Base-by-base conservation (phyloP, 2,797 vertebrate species). In the Acanthopagrus latus region DNA sequence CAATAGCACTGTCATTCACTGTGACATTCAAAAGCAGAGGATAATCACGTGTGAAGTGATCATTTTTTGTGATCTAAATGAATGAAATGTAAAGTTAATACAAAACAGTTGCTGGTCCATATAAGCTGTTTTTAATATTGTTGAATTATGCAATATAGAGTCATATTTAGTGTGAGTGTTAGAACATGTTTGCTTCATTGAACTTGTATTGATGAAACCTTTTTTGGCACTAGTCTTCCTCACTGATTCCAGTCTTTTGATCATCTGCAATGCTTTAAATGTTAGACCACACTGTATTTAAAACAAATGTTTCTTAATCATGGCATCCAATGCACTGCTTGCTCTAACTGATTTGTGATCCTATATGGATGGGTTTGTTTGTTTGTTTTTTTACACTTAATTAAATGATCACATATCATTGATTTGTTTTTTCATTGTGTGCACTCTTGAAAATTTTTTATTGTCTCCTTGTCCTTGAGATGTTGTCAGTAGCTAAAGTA, bases 21-120 rank as follows among this genome's bases (percentile, higher is more conserved):
- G 43, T 67, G 76, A 82, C 66, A 71, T 80, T 83, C 51, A 80
- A 44, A 21, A 44, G 55, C 70, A 74, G 12, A 73, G 5, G 52
- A 82, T 81, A 87, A 87, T 81, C 71, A 78, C 27, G 41, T 72
- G 41, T 72, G 27, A 79, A 64, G 52, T 41, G 0, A 54, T 74
- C 14, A 65, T 20, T 58, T 71, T 41, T 27, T 46, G 18, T 64
- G 3, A 59, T 75, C 16, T 1, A 57, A 48, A 51, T 66, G 1
- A 75, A 82, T 72, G 3, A 43, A 57, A 56, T 77, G 46, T 84
- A 60, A 75, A 0, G 0, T 64, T 64, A 56, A 59, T 70, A 46
- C 27, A 63, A 72, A 20, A 63, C 23, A 63, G 5, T 33, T 8
- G 78, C 9, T 46, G 12, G 5, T 76, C 13, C 2, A 44, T 4